Base-by-base conservation (phyloP, 2,113 vertebrate species). In the Kobus ellipsiprymnus region DNA sequence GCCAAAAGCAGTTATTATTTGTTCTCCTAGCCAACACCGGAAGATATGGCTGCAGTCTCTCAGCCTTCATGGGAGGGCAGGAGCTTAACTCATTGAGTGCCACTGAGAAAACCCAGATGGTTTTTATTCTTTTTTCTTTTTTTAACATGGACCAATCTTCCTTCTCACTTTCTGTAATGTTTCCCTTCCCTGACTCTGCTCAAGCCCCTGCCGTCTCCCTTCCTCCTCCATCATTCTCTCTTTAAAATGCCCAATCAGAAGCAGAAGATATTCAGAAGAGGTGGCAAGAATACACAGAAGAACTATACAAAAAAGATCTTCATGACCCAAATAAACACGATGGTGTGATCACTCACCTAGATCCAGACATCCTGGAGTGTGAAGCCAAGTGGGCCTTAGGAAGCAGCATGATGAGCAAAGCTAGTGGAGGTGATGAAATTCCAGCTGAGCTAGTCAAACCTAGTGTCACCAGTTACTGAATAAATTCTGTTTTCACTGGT, bases 201-300 rank as follows among this genome's bases (percentile, higher is more conserved):
- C 19, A 25, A 55, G 40, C 30, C 25, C 48, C 1, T 6, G 25
- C 13, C 7, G 4, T 14, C 5, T n/a, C 19, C 44, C 17, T 0
- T 4, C 33, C 25, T 1, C n/a, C 36, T 46, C 40, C 57, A 21
- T 40, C 44, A 6, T 57, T 60, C 44, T 54, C 27, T 46, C 64
- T n/a, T 84, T 60, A 44, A 90, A 84, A 11, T 11, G 7, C 4
- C 19, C 44, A 1, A 13, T 77, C 14, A 14, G n/a, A 71, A 40
- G 10, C 17, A 23, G 67, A 71, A 40, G n/a, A 23, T 40, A 71
- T 71, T 71, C 40, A 71, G n/a, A 71, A 36, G n/a, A 71, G 5
- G 10, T 71, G 9, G 19, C n/a, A 71, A 36, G 64, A 71, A 36
- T 21, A 71, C 67, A 23, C 2, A 40, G 67, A 71, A 6, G 64